Evolutionary conservation across 2,113 vertebrate species (phyloP).

Genomic region (Neolamprologus sp.): DNA sequence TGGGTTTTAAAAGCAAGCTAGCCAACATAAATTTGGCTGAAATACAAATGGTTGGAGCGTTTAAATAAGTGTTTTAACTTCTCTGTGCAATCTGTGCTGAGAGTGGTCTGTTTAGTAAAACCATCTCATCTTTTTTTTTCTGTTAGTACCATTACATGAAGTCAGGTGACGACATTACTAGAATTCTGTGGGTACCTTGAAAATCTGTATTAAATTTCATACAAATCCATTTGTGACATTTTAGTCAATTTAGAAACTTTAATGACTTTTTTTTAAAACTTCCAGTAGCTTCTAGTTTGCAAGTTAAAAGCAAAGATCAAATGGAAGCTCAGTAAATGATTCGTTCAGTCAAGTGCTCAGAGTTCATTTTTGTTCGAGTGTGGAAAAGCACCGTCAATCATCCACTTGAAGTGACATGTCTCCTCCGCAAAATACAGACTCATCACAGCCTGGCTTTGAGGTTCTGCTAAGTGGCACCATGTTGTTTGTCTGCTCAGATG

Average conservation of each 20-base stretch:
- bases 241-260: background rate
- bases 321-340: background rate
- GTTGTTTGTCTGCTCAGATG: background rate
- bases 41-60: background rate
- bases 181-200: background rate
- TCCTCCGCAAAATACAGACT: background rate
- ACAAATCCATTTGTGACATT: background rate
- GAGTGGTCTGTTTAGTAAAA: background rate
- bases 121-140: background rate
- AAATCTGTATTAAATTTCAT: background rate
- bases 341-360: background rate
- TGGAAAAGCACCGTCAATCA: background rate
- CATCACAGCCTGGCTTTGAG: background rate
- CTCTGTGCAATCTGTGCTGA: background rate
- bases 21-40: background rate
- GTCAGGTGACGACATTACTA: background rate
- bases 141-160: background rate
- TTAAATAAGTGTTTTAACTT: background rate
- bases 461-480: background rate
- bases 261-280: background rate
- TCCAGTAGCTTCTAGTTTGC: background rate
- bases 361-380: background rate
- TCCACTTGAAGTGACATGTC: background rate
- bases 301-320: background rate
- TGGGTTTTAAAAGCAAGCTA: background rate